phyloP scores from a whole-genome alignment of 2,888 invertebrate genomes.

The Sussaba pulchella region DNA sequence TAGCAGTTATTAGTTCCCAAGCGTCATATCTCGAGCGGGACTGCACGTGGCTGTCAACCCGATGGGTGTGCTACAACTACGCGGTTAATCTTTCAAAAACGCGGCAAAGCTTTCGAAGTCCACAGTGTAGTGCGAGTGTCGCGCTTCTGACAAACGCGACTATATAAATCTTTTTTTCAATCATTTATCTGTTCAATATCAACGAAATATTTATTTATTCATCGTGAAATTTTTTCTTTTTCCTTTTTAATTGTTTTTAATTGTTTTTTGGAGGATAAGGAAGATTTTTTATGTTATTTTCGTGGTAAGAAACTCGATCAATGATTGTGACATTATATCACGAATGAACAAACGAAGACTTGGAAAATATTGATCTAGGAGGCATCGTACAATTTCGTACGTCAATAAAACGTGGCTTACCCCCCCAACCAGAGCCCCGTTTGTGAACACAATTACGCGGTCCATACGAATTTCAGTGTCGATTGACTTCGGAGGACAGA shows the following conservation, averaged over 20 bases:
- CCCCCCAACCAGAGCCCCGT: not conserved
- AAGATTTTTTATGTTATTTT: no score
- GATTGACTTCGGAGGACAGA: no score
- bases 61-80: slow-evolving; percentile 38
- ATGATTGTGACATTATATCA: not conserved
- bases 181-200: no score
- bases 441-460: no score
- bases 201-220: no score
- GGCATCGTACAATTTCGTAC: not conserved
- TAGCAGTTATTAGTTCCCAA: slow-evolving; percentile 54
- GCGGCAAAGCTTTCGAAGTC: no score
- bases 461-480: no score
- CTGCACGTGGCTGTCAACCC: slow-evolving; percentile 49
- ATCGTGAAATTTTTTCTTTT: no score
- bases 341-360: not conserved
- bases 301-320: not conserved
- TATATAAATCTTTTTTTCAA: no score
- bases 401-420: slow-evolving; percentile 13
- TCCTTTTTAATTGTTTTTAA: no score
- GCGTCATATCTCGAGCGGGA: slow-evolving; percentile 50
- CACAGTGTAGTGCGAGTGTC: slow-evolving; percentile 42
- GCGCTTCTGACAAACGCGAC: slow-evolving; percentile 28
- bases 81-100: slow-evolving; percentile 30
- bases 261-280: no score
- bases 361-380: slow-evolving; percentile 8